A percentile compares a stretch with the other conserved stretches of the same genome.
These are phyloP conservation scores for Pectinophora gossypiella DNA, from an alignment of 1,140 invertebrate species.

Conservation along the genomic window DNA sequence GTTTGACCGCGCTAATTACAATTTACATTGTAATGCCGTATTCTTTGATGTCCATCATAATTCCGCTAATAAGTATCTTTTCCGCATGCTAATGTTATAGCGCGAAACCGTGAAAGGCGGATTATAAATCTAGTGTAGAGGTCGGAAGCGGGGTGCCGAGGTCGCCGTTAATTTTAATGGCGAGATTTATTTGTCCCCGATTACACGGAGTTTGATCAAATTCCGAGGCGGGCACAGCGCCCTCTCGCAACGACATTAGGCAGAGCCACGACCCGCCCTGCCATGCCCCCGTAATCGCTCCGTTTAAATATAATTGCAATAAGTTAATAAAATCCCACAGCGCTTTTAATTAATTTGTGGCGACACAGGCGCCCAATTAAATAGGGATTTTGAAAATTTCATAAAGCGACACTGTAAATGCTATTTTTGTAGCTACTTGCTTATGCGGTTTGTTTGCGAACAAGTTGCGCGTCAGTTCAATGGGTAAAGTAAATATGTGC, in stretches of 20 bases:
- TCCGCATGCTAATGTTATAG: conserved; percentile 39
- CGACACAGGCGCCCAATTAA: conserved; percentile 50
- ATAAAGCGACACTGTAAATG: conserved; percentile 28
- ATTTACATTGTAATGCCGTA: neutral
- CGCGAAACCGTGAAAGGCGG: conserved; percentile 42
- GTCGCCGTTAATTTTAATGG: conserved; percentile 61
- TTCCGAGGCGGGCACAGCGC: conserved; percentile 40
- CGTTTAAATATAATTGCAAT: conserved; percentile 69
- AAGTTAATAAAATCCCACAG: conserved; percentile 63
- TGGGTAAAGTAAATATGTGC: conserved; percentile 18
- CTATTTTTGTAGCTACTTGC: conserved; percentile 17
- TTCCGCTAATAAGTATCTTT: conserved; percentile 43
- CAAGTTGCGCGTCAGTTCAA: conserved; percentile 14
- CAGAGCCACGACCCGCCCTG: conserved; percentile 11
- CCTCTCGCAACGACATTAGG: conserved; percentile 38
- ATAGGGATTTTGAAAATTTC: conserved; percentile 45
- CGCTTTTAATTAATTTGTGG: conserved; percentile 65
- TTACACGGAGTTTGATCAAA: conserved; percentile 61
- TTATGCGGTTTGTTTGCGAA: conserved; percentile 25
- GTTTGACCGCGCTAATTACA: neutral
- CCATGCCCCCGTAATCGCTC: conserved; percentile 37
- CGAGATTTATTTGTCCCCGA: conserved; percentile 65
- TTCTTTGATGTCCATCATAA: conserved; percentile 7
- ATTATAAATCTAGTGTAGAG: conserved; percentile 66
- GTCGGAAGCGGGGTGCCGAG: conserved; percentile 43